These are phyloP conservation scores for Montipora foliosa DNA, from an alignment of 64 coral and sea anemone genomes.

Conservation along the genomic window DNA sequence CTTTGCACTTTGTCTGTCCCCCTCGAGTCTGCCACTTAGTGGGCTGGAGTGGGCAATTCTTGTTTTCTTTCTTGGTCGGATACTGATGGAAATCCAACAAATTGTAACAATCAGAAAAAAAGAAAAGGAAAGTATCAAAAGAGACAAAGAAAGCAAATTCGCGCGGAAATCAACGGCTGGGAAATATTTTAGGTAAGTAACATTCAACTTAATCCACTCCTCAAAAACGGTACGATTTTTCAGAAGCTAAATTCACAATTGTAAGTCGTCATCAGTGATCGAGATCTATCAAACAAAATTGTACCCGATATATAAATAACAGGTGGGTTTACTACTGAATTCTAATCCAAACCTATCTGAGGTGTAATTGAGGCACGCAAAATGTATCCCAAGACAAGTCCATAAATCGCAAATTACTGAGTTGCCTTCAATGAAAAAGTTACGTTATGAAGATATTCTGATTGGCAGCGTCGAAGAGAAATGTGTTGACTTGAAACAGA, in stretches of 20 bases:
- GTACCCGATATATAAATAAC: no score
- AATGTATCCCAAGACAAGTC: no score
- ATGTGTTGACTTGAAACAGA: no score
- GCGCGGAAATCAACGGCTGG: background rate
- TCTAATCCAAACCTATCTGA: no score
- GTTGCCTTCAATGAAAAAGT: no score
- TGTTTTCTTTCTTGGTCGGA: constrained; percentile 52
- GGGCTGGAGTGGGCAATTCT: constrained; percentile 36
- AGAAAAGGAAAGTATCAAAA: background rate
- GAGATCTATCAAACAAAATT: no score
- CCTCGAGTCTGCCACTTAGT: constrained; percentile 51
- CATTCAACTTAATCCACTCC: background rate
- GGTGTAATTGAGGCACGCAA: no score
- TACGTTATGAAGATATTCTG: no score
- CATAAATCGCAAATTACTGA: no score
- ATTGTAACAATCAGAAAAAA: background rate
- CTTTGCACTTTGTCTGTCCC: constrained; percentile 40
- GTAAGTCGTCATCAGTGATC: background rate
- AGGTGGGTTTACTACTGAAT: no score
- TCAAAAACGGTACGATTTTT: background rate
- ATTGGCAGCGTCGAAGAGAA: no score
- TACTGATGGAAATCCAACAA: constrained; percentile 40
- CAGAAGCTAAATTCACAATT: background rate
- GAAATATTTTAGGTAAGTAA: background rate
- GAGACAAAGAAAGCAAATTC: background rate